These are phyloP conservation scores for Phalera bucephala DNA, from an alignment of 2,888 invertebrate species.

Conservation along the genomic window DNA sequence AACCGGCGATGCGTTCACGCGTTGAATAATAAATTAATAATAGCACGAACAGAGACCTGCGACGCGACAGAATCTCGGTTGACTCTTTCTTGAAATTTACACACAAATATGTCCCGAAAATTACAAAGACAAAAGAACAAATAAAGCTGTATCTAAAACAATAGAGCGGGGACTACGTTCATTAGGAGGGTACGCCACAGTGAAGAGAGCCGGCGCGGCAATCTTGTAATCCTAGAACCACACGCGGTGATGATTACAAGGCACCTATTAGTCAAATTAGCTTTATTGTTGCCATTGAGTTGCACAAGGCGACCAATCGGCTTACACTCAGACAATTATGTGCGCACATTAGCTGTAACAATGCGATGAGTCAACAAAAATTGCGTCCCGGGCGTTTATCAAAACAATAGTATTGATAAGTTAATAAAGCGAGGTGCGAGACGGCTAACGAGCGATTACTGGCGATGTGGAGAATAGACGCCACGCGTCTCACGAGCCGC, in stretches of 20 bases:
- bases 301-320: conserved; percentile 73
- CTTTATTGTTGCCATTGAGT: conserved; percentile 76
- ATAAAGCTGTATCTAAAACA: conserved; percentile 64
- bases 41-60: conserved; percentile 41
- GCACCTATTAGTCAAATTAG: conserved; percentile 83
- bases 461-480: conserved; percentile 61
- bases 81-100: conserved; percentile 22
- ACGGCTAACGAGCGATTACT: conserved; percentile 74
- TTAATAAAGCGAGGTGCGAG: conserved; percentile 75
- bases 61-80: conserved; percentile 16
- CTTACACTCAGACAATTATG: conserved; percentile 78
- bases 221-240: conserved; percentile 77
- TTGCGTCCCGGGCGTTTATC: conserved; percentile 74
- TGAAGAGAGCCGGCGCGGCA: conserved; percentile 57
- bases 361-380: conserved; percentile 80
- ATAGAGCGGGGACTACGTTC: conserved; percentile 67
- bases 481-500: conserved; percentile 51
- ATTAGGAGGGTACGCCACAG: conserved; percentile 58
- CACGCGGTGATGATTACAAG: conserved; percentile 81
- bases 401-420: conserved; percentile 83
- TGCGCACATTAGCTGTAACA: conserved; percentile 64
- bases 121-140: conserved; percentile 36
- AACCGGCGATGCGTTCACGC: conserved; percentile 67
- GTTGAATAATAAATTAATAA: conserved; percentile 71
- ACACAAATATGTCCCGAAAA: conserved; percentile 16